These are phyloP conservation scores for Agrilus biguttatus DNA, from an alignment of 2,888 invertebrate genomes.

Conservation along the genomic window DNA sequence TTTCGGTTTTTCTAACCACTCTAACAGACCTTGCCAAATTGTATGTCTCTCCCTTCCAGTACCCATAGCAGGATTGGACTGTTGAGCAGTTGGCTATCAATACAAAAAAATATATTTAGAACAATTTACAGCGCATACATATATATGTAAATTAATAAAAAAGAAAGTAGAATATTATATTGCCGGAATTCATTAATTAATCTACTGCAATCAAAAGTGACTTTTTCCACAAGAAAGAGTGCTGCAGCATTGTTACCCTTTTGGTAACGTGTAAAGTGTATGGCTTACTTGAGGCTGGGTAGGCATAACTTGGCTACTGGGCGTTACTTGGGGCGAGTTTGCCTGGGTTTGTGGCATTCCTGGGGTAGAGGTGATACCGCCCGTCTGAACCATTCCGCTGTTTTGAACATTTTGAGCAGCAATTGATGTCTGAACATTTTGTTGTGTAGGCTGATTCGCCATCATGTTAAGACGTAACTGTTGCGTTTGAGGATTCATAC, in stretches of 20 bases:
- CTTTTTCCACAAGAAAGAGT: too few species aligned
- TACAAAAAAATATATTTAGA: not conserved
- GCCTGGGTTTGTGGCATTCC: conserved; percentile 15
- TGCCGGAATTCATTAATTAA: too few species aligned
- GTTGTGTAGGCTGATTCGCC: conserved; percentile 17
- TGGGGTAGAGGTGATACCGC: conserved; percentile 10
- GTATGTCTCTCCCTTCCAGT: conserved; percentile 39
- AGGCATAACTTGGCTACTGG: conserved; percentile 21
- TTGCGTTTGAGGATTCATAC: conserved; percentile 17
- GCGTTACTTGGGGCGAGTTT: conserved; percentile 20
- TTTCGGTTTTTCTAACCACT: conserved; percentile 88
- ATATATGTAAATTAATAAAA: too few species aligned
- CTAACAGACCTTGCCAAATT: conserved; percentile 58
- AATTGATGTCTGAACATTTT: conserved; percentile 26
- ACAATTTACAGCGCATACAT: too few species aligned
- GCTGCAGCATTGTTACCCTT: too few species aligned
- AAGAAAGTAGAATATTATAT: too few species aligned
- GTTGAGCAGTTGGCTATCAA: conserved; percentile 5
- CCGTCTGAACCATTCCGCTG: conserved; percentile 3
- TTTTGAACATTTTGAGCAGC: conserved; percentile 17
- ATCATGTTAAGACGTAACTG: conserved; percentile 20
- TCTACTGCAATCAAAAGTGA: too few species aligned
- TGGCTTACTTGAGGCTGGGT: conserved; percentile 22
- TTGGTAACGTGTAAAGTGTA: not conserved
- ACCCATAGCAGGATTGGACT: conserved; percentile 26